Conservation (phyloP, 2,888 invertebrate species). For the Trilocha varians region DNA sequence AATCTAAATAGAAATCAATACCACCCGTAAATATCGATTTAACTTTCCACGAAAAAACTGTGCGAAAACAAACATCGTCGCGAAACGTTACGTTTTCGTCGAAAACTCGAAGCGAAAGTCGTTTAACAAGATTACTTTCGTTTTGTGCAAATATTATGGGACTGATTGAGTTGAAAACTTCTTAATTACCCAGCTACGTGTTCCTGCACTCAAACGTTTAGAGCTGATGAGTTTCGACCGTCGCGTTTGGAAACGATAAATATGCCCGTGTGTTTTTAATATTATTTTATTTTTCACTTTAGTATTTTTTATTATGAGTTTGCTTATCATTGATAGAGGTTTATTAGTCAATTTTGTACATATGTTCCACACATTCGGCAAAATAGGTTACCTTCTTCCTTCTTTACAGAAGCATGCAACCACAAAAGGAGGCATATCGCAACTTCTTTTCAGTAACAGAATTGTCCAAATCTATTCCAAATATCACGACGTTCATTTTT, state of each 20-base stretch:
- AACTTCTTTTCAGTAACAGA: too few relatives aligned
- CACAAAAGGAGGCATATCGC: too few relatives aligned
- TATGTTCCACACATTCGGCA: too few relatives aligned
- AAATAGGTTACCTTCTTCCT: too few relatives aligned
- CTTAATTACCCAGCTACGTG: conserved; percentile 26
- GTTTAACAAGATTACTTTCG: conserved; percentile 46
- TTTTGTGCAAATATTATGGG: conserved; percentile 49
- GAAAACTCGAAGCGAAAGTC: conserved; percentile 27
- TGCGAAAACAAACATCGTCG: neutral
- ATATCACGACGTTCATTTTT: too few relatives aligned
- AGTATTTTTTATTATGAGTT: neutral
- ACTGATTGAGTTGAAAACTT: conserved; percentile 54
- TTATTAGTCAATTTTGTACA: too few relatives aligned
- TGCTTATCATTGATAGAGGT: too few relatives aligned
- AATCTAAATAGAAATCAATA: too few relatives aligned
- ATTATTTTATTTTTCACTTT: neutral
- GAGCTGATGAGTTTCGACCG: neutral
- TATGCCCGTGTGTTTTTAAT: conserved; percentile 1
- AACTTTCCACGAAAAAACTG: neutral
- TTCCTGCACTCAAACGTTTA: neutral
- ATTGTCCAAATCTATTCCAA: too few relatives aligned
- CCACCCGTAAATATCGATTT: too few relatives aligned
- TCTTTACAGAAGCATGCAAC: too few relatives aligned
- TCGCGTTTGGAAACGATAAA: neutral
- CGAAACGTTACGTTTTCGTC: conserved; percentile 13